Percentiles rank a stretch among this genome's conserved stretches.
Evolutionary conservation across 2,113 vertebrate genomes (phyloP).

Genomic region (Upupa epops): DNA sequence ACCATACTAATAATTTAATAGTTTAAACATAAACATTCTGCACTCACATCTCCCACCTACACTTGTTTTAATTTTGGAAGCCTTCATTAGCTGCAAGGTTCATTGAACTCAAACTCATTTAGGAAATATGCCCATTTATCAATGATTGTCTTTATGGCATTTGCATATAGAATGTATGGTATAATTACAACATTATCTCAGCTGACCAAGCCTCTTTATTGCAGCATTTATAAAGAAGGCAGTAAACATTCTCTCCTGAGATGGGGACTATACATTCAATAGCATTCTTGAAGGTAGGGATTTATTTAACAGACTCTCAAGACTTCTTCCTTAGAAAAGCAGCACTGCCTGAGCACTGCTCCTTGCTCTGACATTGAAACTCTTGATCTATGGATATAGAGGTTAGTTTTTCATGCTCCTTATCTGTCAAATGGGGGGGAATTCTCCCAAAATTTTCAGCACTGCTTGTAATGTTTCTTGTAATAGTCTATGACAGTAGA

Average conservation of each 20-base stretch:
- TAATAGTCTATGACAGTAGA: not conserved
- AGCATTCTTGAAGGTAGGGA: slow-evolving; percentile 21
- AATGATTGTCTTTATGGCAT: slow-evolving; percentile 30
- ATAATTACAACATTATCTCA: slow-evolving; percentile 62
- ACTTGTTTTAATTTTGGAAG: slow-evolving; percentile 39
- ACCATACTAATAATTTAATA: slow-evolving; percentile 13
- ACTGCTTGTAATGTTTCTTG: not conserved
- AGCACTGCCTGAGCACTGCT: not conserved
- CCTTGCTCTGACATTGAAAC: not conserved
- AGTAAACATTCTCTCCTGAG: not conserved
- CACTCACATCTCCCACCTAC: slow-evolving; percentile 12
- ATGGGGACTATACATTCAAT: not conserved
- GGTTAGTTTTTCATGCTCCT: not conserved
- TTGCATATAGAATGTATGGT: slow-evolving; percentile 15
- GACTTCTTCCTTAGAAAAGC: not conserved
- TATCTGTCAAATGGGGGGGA: not conserved
- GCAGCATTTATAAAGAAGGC: not conserved
- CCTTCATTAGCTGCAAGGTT: slow-evolving; percentile 33
- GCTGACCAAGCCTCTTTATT: slow-evolving; percentile 31
- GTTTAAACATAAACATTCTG: slow-evolving; percentile 19
- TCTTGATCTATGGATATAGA: not conserved
- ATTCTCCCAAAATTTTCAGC: not conserved
- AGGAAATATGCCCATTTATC: slow-evolving; percentile 56
- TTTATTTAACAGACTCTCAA: slow-evolving; percentile 11
- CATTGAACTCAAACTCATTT: slow-evolving; percentile 27